Evolutionary conservation across 2,797 vertebrate genomes (phyloP).

Genomic region (Cyprinodon diabolis): DNA sequence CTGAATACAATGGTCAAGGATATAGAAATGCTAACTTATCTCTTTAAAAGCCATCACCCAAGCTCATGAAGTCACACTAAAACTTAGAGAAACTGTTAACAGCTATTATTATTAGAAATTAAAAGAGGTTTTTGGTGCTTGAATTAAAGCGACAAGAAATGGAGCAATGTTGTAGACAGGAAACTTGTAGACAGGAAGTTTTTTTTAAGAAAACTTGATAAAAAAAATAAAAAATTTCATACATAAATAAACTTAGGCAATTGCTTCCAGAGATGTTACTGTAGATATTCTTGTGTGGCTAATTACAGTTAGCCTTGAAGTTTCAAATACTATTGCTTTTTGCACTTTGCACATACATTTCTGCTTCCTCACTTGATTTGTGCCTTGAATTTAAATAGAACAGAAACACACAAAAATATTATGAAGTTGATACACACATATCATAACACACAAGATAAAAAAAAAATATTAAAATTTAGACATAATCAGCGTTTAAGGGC

Average conservation of each 20-base stretch:
- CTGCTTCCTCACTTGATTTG: too few relatives aligned
- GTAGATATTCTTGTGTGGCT: background rate
- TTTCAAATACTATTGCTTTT: background rate
- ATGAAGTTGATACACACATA: too few relatives aligned
- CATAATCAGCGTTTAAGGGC: too few relatives aligned
- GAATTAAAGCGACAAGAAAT: background rate
- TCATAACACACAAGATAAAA: background rate
- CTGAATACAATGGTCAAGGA: constrained; percentile 24
- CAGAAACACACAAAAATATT: too few relatives aligned
- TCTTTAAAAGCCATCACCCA: constrained; percentile 40
- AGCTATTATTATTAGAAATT: background rate
- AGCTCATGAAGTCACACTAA: constrained; percentile 20
- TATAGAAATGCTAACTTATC: constrained; percentile 21
- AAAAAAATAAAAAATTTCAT: background rate
- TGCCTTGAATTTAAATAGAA: too few relatives aligned
- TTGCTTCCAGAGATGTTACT: background rate
- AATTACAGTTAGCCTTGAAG: too few relatives aligned
- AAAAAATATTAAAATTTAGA: background rate
- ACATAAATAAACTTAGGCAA: background rate
- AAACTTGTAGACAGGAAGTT: background rate
- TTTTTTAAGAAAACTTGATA: background rate
- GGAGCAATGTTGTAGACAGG: background rate
- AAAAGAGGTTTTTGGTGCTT: background rate
- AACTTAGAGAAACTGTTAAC: background rate
- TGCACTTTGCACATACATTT: background rate